Conservation (phyloP, 2,113 vertebrate genomes). For the Microcebus tavaratra region DNA sequence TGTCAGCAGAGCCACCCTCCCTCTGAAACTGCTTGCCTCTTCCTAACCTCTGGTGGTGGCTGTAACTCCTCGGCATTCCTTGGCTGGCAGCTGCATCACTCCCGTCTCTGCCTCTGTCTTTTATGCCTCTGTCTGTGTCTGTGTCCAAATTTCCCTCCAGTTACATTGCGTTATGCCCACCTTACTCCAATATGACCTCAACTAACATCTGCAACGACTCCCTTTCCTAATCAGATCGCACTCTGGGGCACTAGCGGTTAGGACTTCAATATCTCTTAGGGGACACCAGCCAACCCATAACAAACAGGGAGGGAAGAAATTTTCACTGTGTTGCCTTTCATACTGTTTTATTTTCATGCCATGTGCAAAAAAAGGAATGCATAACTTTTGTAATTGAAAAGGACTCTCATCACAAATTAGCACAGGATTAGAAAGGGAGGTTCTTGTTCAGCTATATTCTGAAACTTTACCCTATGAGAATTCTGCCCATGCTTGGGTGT, state of each 20-base stretch:
- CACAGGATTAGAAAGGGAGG: neutral
- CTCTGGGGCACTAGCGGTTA: neutral
- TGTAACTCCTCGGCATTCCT: fast-evolving
- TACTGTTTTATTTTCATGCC: neutral
- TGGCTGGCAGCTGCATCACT: neutral
- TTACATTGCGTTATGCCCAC: neutral
- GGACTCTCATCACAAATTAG: neutral
- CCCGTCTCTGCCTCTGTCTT: neutral
- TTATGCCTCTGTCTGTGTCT: neutral
- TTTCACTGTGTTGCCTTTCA: neutral
- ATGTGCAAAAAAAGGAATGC: neutral
- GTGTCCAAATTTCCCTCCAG: neutral
- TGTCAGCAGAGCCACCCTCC: neutral
- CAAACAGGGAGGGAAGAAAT: neutral
- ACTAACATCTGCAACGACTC: neutral
- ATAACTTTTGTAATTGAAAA: neutral
- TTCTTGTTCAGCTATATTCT: neutral
- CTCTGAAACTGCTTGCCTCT: neutral
- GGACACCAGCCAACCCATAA: neutral
- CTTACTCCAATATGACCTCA: neutral
- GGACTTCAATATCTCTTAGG: neutral
- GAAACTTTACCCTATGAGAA: neutral
- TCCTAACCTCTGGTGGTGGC: neutral
- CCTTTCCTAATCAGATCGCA: neutral
- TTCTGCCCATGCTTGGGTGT: neutral